phyloP scores from a whole-genome alignment of 2,888 invertebrate species.

The Hyposoter dolosus region DNA sequence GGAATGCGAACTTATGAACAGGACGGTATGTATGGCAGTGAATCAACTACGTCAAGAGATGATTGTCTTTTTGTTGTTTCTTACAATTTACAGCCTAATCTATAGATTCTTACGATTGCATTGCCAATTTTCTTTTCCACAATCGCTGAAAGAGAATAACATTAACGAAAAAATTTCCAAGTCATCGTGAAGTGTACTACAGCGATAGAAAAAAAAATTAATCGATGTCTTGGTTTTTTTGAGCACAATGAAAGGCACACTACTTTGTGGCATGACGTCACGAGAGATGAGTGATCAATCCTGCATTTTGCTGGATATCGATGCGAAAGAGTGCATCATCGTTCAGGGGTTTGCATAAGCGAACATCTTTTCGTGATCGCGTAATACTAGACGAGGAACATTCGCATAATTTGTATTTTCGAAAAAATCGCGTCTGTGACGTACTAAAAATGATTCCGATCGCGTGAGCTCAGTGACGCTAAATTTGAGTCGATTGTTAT shows the following conservation, averaged over 20 bases:
- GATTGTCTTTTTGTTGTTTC: neutral
- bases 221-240: slow-evolving; percentile 44
- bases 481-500: slow-evolving; percentile 35
- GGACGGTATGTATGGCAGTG: neutral
- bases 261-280: slow-evolving; percentile 43
- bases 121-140: neutral
- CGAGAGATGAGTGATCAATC: slow-evolving; percentile 47
- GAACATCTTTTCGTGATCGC: slow-evolving; percentile 46
- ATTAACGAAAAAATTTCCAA: slow-evolving; percentile 8
- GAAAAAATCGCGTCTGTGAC: slow-evolving; percentile 53
- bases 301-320: slow-evolving; percentile 14
- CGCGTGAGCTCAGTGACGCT: slow-evolving; percentile 49
- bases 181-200: slow-evolving; percentile 2
- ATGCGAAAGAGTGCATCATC: slow-evolving; percentile 13
- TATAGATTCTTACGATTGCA: neutral
- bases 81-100: neutral
- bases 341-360: slow-evolving; percentile 50
- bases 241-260: slow-evolving; percentile 27
- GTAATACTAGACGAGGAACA: slow-evolving; percentile 38
- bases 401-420: slow-evolving; percentile 66
- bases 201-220: slow-evolving; percentile 28
- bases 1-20: neutral
- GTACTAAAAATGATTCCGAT: slow-evolving; percentile 51
- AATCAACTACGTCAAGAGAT: neutral
- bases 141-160: neutral